phyloP scores from a whole-genome alignment of 2,888 invertebrate species.

The Seira ritae region DNA sequence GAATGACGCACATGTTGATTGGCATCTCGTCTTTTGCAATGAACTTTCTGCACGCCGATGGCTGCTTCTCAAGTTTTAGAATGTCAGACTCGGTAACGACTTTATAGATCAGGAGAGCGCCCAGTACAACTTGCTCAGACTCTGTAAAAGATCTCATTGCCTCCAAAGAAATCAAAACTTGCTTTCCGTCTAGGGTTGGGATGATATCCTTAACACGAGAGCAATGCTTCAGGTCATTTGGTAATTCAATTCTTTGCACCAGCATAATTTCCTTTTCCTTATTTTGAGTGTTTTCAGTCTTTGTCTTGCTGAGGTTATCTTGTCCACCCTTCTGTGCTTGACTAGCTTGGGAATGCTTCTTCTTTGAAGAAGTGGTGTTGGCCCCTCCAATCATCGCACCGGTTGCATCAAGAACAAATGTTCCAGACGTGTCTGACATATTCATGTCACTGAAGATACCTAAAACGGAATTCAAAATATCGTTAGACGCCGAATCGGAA shows the following conservation, averaged over 20 bases:
- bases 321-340: constrained; percentile 53
- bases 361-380: constrained; percentile 26
- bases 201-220: constrained; percentile 53
- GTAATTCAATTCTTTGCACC: constrained; percentile 66
- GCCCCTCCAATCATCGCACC: constrained; percentile 41
- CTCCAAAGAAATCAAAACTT: constrained; percentile 38
- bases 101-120: constrained; percentile 79
- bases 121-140: constrained; percentile 61
- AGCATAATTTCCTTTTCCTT: constrained; percentile 60
- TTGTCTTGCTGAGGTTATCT: constrained; percentile 41
- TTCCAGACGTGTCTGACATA: constrained; percentile 69
- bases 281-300: constrained; percentile 39
- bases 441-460: constrained; percentile 71
- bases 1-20: constrained; percentile 83
- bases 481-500: too few relatives aligned
- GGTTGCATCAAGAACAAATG: constrained; percentile 63
- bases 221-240: constrained; percentile 65
- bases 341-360: constrained; percentile 45
- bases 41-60: constrained; percentile 81
- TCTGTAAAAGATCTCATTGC: neutral
- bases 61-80: constrained; percentile 80
- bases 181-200: constrained; percentile 65
- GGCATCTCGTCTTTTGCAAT: constrained; percentile 81
- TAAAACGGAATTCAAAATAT: constrained; percentile 29
- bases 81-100: constrained; percentile 78